Conservation (phyloP, 2,888 invertebrate species). For the Nineta flava region DNA sequence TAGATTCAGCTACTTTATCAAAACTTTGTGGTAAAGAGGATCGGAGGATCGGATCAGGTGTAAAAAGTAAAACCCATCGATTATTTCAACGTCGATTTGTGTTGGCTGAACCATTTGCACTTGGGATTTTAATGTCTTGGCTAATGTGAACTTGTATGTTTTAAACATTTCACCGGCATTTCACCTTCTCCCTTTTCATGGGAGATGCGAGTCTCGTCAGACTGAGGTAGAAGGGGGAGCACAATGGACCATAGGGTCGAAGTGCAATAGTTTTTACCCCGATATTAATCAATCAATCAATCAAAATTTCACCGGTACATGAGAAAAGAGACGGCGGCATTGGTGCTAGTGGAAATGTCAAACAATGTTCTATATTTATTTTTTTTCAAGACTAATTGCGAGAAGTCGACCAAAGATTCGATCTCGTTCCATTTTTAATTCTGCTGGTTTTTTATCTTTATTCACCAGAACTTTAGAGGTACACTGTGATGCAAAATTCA, state of each 20-base stretch:
- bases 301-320: neutral
- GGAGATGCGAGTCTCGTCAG: too few species aligned
- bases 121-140: slow-evolving; percentile 14
- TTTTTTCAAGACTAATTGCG: neutral
- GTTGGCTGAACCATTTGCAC: slow-evolving; percentile 9
- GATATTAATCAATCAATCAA: too few species aligned
- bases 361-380: neutral
- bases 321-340: neutral
- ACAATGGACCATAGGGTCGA: too few species aligned
- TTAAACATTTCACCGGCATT: too few species aligned
- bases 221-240: too few species aligned
- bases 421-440: neutral
- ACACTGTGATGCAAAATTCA: slow-evolving; percentile 17
- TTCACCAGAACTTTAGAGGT: slow-evolving; percentile 12
- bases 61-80: slow-evolving; percentile 10
- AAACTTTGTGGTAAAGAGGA: too few species aligned
- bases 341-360: neutral
- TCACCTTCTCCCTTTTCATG: too few species aligned
- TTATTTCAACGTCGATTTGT: slow-evolving; percentile 13
- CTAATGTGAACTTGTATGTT: neutral
- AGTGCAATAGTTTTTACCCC: too few species aligned
- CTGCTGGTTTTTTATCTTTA: slow-evolving; percentile 13
- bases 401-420: neutral
- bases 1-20: too few species aligned
- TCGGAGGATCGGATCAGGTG: too few species aligned